Percentiles rank a stretch among this genome's conserved stretches.
These are phyloP conservation scores for Etheostoma nigrum DNA, from an alignment of 2,797 vertebrate genomes.

Conservation along the genomic window DNA sequence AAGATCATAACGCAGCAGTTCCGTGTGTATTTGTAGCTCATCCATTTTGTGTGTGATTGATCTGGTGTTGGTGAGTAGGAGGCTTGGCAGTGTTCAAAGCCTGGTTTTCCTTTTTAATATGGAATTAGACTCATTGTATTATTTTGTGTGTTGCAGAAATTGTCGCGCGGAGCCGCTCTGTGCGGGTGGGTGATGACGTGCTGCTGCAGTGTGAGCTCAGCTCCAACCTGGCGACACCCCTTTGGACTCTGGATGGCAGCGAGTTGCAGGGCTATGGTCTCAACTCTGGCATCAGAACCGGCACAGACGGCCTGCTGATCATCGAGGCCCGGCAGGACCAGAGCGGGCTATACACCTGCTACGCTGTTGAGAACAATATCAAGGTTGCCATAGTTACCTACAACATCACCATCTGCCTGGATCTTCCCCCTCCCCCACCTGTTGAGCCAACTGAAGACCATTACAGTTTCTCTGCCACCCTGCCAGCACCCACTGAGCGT, in stretches of 20 bases:
- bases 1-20: too few species aligned
- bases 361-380: constrained; percentile 88
- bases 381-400: constrained; percentile 86
- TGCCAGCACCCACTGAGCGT: constrained; percentile 21
- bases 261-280: constrained; percentile 80
- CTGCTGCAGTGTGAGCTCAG: constrained; percentile 94
- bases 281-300: constrained; percentile 87
- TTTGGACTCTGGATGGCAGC: constrained; percentile 89
- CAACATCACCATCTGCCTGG: constrained; percentile 83
- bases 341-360: constrained; percentile 91
- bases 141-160: constrained; percentile 57
- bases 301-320: constrained; percentile 93
- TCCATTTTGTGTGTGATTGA: too few species aligned
- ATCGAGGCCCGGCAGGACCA: constrained; percentile 87
- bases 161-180: constrained; percentile 84
- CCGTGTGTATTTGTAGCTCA: too few species aligned
- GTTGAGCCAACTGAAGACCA: constrained; percentile 37
- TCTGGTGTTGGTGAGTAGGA: too few species aligned
- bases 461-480: background rate
- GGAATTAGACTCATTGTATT: background rate
- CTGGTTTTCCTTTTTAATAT: background rate
- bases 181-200: constrained; percentile 91
- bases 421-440: constrained; percentile 71
- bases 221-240: constrained; percentile 92
- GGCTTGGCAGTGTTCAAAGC: too few species aligned